Base-by-base conservation (phyloP, 1,140 invertebrate species). In the Temnothorax nylanderi region DNA sequence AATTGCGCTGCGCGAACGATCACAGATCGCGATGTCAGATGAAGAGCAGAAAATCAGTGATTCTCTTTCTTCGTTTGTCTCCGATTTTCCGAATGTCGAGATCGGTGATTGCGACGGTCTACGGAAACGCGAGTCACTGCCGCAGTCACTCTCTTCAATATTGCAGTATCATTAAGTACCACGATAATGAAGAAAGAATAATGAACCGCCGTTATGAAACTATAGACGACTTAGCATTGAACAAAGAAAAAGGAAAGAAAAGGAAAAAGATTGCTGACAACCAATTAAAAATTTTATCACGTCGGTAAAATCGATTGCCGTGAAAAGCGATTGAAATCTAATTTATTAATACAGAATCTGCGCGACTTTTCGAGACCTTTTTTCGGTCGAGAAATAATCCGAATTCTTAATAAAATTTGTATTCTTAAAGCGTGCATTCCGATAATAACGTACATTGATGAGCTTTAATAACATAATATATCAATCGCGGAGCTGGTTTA, bases 151-250 rank as follows among this genome's bases (percentile, higher is more conserved):
- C 60, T 58, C 26, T 54, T 34, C 18, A 62, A 49, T 49, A 8
- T 18, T 37, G 18, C 16, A 11, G 4, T 75, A 21, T 37, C 72
- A 78, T 69, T 60, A 64, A 26, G 16, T 26, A 26, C 26, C 64
- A 41, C 51, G 58, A 41, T 65, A 87, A 91, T 72, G 74, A 81
- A 44, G 37, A 34, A 72, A 87, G 75, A 85, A 85, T 91, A 89
- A 91, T 77, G 85, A 41, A 41, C 16, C 56, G 7, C 1, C 10
- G 7, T 60, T 71, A 56, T 26, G 26, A 49, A 21, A n/a, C 4
- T 37, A n/a, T 41, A 78, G 13, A 51, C 21, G 47, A 34, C 16
- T 7, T 8, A 26, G 26, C n/a, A 11, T 16, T 5, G 62, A n/a
- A 56, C 3, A 37, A 72, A 44, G 3, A 69, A 47, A 21, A 18